Percentiles rank a stretch among this genome's conserved stretches.
Evolutionary conservation across 2,797 vertebrate genomes (phyloP).

Genomic region (Chiroxiphia lanceolata): DNA sequence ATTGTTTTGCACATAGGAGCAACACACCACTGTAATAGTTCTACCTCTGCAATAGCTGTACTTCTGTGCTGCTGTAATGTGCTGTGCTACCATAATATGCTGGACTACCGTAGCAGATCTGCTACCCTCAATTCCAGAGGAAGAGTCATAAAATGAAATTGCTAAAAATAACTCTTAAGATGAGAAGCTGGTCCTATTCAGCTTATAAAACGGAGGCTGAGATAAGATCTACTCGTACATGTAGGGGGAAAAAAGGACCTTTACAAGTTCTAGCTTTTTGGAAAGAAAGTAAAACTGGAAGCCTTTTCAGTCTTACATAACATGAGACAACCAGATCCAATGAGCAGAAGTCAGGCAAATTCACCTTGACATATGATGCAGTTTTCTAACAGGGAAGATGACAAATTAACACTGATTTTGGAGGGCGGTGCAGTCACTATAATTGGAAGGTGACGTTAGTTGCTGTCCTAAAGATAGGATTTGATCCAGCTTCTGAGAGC

Average conservation of each 20-base stretch:
- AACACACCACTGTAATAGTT: neutral
- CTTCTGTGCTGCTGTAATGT: neutral
- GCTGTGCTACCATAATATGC: neutral
- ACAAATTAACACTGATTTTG: conserved; percentile 65
- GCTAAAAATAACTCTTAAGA: conserved; percentile 56
- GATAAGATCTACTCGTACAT: conserved; percentile 30
- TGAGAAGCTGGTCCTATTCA: conserved; percentile 34
- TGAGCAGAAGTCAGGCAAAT: conserved; percentile 24
- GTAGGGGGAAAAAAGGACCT: neutral
- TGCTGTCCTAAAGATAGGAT: conserved; percentile 50
- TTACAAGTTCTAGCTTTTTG: conserved; percentile 23
- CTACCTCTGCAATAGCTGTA: neutral
- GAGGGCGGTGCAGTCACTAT: conserved; percentile 56
- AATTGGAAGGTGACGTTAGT: conserved; percentile 52
- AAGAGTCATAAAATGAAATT: conserved; percentile 41
- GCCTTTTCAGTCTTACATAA: conserved; percentile 17
- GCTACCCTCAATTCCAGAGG: conserved; percentile 31
- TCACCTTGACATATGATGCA: conserved; percentile 58
- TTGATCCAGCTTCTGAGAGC: conserved; percentile 29
- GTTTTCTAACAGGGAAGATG: conserved; percentile 52
- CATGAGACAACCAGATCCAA: neutral
- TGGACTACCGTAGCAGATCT: conserved; percentile 30
- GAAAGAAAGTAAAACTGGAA: conserved; percentile 31
- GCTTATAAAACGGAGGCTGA: conserved; percentile 21
- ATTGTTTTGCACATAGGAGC: neutral